Evolutionary conservation across 2,113 vertebrate species (phyloP), one percentile per base, ranked within the genome.

Genomic region (Synodontis membranacea): DNA sequence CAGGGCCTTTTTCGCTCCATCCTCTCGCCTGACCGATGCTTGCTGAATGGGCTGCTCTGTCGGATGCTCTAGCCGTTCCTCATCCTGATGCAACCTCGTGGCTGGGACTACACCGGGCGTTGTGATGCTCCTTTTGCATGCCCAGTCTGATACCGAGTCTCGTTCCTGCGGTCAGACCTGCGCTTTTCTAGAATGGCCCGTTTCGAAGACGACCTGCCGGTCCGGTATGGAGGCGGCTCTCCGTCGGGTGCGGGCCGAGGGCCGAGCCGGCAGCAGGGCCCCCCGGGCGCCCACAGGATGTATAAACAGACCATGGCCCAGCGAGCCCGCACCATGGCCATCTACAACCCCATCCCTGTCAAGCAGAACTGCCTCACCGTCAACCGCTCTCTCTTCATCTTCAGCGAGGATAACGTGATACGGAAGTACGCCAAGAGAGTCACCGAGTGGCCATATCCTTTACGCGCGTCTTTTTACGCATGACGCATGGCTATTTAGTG

Each of bases 281-380:
- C 96, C 93, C 96, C 93, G 42, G 94, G 94, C 83, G 96, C 91
- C 84, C 97, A 91, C 81, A 94, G 97, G 92, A 92, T 97, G 91
- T 99, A 97, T 94, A 98, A 98, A 91, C 97, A 99, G 91, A 96
- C 97, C 78, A 98, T 98, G 96, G 97, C 98, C 88, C 98, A 99
- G 92, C 95, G 98, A 91, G 97, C 98, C 91, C 92, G 97, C 92
- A 97, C 97, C 88, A 99, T 99, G 98, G 98, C 98, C 89, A 96
- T 99, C 74, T 99, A 99, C 96, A 99, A 99, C 94, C 98, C 97
- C 89, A 99, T 98, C 74, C 97, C 98, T 10, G 97, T 99, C 95
- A 98, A 97, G 92, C 98, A 98, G 94, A 99, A 93, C 96, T 99
- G 96, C 93, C 95, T 99, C 94, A 97, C 97, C 70, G 96, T 99